Evolutionary conservation across 2,797 vertebrate genomes (phyloP), one percentile per base, ranked within the genome.

Genomic region (Sphenopsis melanotis): DNA sequence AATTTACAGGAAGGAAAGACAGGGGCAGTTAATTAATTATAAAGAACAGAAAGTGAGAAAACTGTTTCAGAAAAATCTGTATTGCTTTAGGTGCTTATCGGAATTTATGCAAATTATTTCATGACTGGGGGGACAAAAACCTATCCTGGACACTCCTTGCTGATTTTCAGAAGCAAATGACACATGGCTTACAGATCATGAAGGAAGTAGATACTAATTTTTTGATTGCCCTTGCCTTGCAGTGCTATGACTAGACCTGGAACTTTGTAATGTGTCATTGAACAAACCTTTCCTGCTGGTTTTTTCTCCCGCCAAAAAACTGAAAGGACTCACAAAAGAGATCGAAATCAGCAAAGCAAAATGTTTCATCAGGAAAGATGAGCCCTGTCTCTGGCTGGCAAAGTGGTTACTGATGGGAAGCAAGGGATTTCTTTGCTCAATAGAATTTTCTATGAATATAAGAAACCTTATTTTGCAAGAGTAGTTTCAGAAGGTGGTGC

Each of bases 101-200:
- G 83, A 96, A 66, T 41, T 60, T 34, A 65, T 80, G 44, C 80
- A 36, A 71, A 60, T 15, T 37, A 6, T 3, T 15, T n/a, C 11
- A 44, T 13, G 24, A 20, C 34, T 55, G 1, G 14, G 29, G 44
- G 50, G 20, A 71, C 6, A 24, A 18, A 74, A 80, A 22, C 10
- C 26, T 4, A 0, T 23, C 24, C 0, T 5, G 29, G 49, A 11
- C 66, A 34, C 59, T 89, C 92, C 83, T 93, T 65, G 60, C 34
- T 52, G 34, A 18, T 71, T 84, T 91, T 70, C n/a, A 47, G 78
- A 92, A 87, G 49, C 78, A 87, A 91, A 82, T 89, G 87, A 92
- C 84, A 59, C 56, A 71, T 22, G 24, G 21, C 49, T 79, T 83
- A 63, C 49, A 5, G 66, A 61, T 53, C 61, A 63, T 10, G 41